Base-by-base conservation (phyloP, 2,888 invertebrate genomes). In the Lacanobia oleracea region DNA sequence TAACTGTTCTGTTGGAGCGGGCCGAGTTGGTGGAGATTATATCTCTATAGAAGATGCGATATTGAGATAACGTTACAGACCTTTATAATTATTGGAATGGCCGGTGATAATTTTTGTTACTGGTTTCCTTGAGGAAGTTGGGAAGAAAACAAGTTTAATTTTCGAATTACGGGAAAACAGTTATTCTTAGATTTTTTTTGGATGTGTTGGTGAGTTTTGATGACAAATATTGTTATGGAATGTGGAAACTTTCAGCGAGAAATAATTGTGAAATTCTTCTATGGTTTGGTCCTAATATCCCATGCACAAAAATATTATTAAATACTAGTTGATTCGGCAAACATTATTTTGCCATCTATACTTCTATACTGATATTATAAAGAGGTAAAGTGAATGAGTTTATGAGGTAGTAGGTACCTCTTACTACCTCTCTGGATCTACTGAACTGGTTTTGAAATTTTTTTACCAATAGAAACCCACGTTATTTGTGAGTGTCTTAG, bases 21-120 rank as follows among this genome's bases (percentile, higher is more conserved):
- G 23, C 60, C 43, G 59, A 79, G 75, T 84, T 78, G 54, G 37
- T 69, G 33, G 73, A 86, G 85, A 86, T 86, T 63, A 66, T 72
- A 86, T 86, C 81, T 86, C 68, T 79, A 80, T 82, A 50, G 78
- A 64, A 73, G 85, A 86, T 81, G 59, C 72, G 81, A 83, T 81
- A 74, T 77, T 75, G 37, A 77, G 81, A 85, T 85, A 85, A 81
- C 72, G 68, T 71, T 51, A 64, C 63, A 59, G 66, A 50, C 78
- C n/a, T 75, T 79, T 76, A 73, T 84, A 83, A 84, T 86, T 86
- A 83, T 86, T 83, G 67, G 61, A 84, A 82, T 75, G 69, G 77
- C 8, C 59, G 70, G 71, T 77, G 56, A 81, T 83, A 5, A 75
- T 62, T 78, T 85, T 81, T 83, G 81, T 83, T 77, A 56, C 63